Evolutionary conservation across 2,797 vertebrate species (phyloP).

Genomic region (Harpagifer antarcticus): DNA sequence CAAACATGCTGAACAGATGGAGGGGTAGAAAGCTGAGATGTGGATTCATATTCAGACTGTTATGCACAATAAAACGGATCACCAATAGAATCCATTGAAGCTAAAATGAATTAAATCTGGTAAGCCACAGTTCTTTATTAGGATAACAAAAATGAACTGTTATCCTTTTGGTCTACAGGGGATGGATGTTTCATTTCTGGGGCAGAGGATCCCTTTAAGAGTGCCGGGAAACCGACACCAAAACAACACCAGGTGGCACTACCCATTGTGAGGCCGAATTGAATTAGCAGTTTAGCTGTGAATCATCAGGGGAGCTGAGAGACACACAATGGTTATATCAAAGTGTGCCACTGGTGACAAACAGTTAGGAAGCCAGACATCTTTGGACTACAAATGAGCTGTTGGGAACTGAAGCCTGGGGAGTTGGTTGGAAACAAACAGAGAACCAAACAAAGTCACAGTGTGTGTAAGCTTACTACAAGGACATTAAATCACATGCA

Average conservation of each 20-base stretch:
- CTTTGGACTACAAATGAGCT: constrained; percentile 59
- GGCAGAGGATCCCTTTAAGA: constrained; percentile 12
- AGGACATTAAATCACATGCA: constrained; percentile 8
- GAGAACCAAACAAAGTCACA: constrained; percentile 29
- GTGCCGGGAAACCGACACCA: constrained; percentile 26
- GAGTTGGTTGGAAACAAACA: constrained; percentile 43
- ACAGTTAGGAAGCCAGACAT: constrained; percentile 53
- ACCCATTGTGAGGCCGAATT: constrained; percentile 65
- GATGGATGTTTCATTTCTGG: not conserved
- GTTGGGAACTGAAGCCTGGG: constrained; percentile 48
- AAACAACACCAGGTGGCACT: constrained; percentile 47
- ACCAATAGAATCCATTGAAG: not conserved
- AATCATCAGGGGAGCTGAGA: constrained; percentile 67
- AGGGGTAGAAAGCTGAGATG: constrained; percentile 8
- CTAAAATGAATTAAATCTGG: not conserved
- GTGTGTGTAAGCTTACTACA: constrained; percentile 18
- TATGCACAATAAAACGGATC: constrained; percentile 5
- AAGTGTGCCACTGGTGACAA: constrained; percentile 63
- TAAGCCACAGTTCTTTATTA: not conserved
- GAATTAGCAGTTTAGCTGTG: constrained; percentile 73
- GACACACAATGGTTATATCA: constrained; percentile 64
- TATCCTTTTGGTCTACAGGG: not conserved
- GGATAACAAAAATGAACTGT: not conserved
- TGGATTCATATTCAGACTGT: constrained; percentile 11
- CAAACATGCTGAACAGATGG: constrained; percentile 24